phyloP scores from a whole-genome alignment of 2,797 vertebrate species.

The Aplochiton taeniatus region DNA sequence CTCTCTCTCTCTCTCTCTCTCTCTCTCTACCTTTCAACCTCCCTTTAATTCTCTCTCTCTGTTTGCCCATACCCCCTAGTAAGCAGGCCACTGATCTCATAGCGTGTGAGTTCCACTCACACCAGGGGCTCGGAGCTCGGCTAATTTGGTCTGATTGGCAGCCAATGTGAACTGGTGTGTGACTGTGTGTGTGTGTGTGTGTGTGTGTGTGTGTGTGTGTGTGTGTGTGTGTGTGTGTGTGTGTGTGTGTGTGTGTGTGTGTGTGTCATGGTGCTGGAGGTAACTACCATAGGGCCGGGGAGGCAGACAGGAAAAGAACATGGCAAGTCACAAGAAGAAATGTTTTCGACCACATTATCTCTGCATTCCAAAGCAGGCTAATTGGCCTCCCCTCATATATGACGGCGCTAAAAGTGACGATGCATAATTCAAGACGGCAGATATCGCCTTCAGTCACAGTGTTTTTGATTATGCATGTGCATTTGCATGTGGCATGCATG shows the following conservation, averaged over 20 bases:
- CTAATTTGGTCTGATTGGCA: conserved; percentile 33
- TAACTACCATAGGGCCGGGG: no score
- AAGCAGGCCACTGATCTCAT: conserved; percentile 55
- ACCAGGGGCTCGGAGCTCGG: conserved; percentile 33
- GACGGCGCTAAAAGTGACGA: no score
- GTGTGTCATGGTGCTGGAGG: no score
- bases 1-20: not conserved
- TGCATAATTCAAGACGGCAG: no score
- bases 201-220: not conserved
- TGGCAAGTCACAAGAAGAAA: not conserved
- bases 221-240: conserved; percentile 4
- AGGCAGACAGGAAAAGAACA: not conserved
- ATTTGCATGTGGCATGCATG: conserved; percentile 17
- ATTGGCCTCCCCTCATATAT: no score
- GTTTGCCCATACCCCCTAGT: conserved; percentile 8
- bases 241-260: not conserved
- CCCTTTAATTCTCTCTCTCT: conserved; percentile 1
- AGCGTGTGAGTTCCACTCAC: conserved; percentile 41
- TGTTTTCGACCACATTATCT: no score
- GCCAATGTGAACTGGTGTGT: not conserved
- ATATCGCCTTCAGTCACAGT: not conserved
- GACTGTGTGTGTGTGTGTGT: conserved; percentile 4
- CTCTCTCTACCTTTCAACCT: not conserved
- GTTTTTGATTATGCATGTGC: conserved; percentile 4
- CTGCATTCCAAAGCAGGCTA: no score